These are phyloP conservation scores for Heliconius aoede DNA, from an alignment of 2,888 invertebrate genomes.

Conservation along the genomic window DNA sequence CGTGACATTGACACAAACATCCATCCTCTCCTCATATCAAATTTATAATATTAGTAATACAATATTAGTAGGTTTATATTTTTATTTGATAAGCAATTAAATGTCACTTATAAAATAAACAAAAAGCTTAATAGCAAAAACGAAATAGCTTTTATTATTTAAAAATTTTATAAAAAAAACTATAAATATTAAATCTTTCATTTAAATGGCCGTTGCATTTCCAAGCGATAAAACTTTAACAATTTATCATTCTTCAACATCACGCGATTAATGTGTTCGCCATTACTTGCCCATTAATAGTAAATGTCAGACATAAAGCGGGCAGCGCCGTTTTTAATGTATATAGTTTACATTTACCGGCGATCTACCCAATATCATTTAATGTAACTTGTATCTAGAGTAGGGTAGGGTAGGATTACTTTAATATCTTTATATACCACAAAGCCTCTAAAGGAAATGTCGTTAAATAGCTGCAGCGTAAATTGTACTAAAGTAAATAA, in stretches of 20 bases:
- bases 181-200: slow-evolving; percentile 35
- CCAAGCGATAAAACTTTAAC: slow-evolving; percentile 41
- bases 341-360: slow-evolving; percentile 27
- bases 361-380: not conserved
- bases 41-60: too few relatives aligned
- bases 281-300: slow-evolving; percentile 44
- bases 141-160: not conserved
- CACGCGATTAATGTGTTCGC: slow-evolving; percentile 43
- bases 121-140: not conserved
- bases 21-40: too few relatives aligned
- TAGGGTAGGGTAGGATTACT: too few relatives aligned
- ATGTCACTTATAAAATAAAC: not conserved
- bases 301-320: slow-evolving; percentile 41
- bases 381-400: not conserved
- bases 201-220: slow-evolving; percentile 38
- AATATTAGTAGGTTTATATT: not conserved
- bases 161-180: slow-evolving; percentile 17
- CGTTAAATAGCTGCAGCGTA: too few relatives aligned
- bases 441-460: too few relatives aligned
- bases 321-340: slow-evolving; percentile 37
- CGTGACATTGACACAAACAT: too few relatives aligned
- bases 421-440: too few relatives aligned
- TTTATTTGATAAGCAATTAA: not conserved
- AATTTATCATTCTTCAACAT: slow-evolving; percentile 45
- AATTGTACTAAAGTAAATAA: too few relatives aligned